A percentile compares a stretch with the other conserved stretches of the same genome.
These are phyloP conservation scores for Petaurus breviceps DNA, from an alignment of 2,113 vertebrate genomes.

Conservation along the genomic window DNA sequence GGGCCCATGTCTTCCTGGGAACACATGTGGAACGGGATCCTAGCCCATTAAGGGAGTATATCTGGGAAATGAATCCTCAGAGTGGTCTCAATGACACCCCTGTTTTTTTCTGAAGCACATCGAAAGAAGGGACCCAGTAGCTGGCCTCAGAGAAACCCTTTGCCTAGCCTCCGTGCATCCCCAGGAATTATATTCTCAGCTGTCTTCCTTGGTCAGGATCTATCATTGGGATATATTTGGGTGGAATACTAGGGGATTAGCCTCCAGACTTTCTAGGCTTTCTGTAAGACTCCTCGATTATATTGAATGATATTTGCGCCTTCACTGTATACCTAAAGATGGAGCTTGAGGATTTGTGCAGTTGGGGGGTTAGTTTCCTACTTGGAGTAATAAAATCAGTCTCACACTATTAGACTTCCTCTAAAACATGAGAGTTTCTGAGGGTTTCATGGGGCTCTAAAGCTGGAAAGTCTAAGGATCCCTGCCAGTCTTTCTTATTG, in stretches of 20 bases:
- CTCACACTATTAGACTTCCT: background rate
- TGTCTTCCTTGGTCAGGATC: background rate
- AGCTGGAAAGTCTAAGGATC: background rate
- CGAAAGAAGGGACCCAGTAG: background rate
- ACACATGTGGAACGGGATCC: slow-evolving; percentile 13
- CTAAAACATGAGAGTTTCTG: background rate
- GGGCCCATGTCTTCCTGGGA: slow-evolving; percentile 14
- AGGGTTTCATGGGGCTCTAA: background rate
- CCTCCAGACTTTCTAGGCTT: background rate
- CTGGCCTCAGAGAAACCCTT: background rate
- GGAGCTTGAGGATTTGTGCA: background rate
- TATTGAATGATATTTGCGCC: slow-evolving; percentile 14
- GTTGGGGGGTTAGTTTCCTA: background rate
- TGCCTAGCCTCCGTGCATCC: background rate
- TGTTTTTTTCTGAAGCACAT: background rate
- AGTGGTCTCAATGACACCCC: background rate
- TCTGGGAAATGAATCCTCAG: background rate
- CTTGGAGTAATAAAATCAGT: background rate
- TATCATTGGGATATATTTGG: background rate
- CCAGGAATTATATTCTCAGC: background rate
- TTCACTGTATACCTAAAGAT: background rate
- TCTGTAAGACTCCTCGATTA: slow-evolving; percentile 1
- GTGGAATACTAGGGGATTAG: background rate
- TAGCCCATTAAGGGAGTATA: background rate
- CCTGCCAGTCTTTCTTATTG: background rate